Evolutionary conservation across 2,113 vertebrate species (phyloP).

Genomic region (Actinemys pallida): DNA sequence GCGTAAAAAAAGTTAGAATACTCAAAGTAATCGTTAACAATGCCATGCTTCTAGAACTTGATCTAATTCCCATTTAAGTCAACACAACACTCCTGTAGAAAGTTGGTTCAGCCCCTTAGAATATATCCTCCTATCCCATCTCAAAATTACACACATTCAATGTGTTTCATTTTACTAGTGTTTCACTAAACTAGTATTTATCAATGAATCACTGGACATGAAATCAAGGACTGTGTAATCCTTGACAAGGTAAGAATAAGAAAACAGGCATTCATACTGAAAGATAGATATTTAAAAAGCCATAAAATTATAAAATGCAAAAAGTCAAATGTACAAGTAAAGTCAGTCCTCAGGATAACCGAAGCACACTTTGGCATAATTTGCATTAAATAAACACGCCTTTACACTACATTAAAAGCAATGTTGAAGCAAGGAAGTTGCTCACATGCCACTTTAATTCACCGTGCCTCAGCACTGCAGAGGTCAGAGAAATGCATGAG

Average conservation of each 20-base stretch:
- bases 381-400: not conserved
- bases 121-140: not conserved
- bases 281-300: accelerated
- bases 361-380: not conserved
- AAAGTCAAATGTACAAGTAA: not conserved
- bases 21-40: not conserved
- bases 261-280: not conserved
- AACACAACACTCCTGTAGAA: not conserved
- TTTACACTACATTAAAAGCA: not conserved
- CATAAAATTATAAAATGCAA: not conserved
- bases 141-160: not conserved
- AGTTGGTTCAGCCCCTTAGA: not conserved
- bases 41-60: not conserved
- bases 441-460: not conserved
- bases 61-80: not conserved
- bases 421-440: not conserved
- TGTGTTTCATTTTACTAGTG: accelerated
- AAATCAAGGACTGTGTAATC: not conserved
- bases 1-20: not conserved
- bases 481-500: not conserved
- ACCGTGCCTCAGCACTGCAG: not conserved
- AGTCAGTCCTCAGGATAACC: not conserved
- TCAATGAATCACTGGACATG: not conserved
- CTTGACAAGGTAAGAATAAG: not conserved
- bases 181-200: not conserved